Percentiles rank a stretch among this genome's conserved stretches.
Evolutionary conservation across 92 coral and sea anemone genomes (phyloP).

Genomic region (Phenganax marumi): DNA sequence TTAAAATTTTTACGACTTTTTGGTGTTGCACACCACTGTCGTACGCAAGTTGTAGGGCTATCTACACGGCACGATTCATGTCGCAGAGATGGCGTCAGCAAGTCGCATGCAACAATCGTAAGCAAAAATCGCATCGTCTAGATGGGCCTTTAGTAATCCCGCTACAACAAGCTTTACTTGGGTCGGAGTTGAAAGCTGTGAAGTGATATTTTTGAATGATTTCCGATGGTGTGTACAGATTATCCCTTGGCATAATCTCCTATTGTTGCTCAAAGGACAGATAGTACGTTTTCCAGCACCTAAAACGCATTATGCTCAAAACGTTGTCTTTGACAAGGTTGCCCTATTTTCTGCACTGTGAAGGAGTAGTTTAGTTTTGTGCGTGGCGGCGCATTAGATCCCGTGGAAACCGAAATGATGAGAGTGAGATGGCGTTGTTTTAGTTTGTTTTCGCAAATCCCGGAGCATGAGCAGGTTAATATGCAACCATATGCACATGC

Average conservation of each 20-base stretch:
- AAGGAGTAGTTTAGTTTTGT: constrained; percentile 3
- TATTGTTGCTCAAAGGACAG: constrained; percentile 13
- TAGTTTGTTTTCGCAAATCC: not conserved
- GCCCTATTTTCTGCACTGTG: not conserved
- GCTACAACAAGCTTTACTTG: constrained; percentile 4
- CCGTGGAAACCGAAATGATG: constrained; percentile 6
- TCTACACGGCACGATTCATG: too few relatives aligned
- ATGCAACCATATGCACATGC: not conserved
- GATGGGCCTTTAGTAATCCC: constrained; percentile 14
- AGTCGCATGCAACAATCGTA: too few relatives aligned
- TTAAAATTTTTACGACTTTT: constrained; percentile 38
- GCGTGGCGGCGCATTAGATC: constrained; percentile 1
- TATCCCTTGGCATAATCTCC: constrained; percentile 19
- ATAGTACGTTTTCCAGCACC: constrained; percentile 19
- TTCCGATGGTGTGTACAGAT: constrained; percentile 20
- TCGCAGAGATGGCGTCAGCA: too few relatives aligned
- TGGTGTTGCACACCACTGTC: too few relatives aligned
- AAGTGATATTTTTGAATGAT: constrained; percentile 22
- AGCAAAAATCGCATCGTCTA: too few relatives aligned
- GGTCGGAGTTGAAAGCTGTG: constrained; percentile 14
- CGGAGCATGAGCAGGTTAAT: not conserved
- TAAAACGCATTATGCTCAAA: constrained; percentile 11
- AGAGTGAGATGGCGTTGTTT: not conserved
- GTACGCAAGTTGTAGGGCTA: too few relatives aligned
- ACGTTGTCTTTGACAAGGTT: constrained; percentile 1